phyloP scores from a whole-genome alignment of 2,113 vertebrate species.

The Pelecanoides urinatrix region DNA sequence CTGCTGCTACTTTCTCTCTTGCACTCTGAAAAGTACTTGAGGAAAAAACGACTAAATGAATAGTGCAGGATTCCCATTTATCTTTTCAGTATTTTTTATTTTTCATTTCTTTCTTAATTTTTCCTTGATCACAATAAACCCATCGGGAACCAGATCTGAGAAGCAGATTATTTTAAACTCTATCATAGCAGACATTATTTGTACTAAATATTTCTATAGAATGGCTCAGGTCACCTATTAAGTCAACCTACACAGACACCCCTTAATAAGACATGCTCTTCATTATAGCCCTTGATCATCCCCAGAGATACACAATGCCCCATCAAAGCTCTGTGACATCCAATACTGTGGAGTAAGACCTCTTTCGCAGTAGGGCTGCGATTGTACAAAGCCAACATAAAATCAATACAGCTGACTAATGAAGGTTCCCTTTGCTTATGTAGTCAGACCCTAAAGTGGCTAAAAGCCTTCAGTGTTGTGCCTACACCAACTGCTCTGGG shows the following conservation, averaged over 20 bases:
- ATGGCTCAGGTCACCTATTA: neutral
- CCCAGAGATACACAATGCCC: neutral
- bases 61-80: neutral
- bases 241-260: neutral
- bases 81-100: neutral
- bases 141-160: neutral
- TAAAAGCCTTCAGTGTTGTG: neutral
- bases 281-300: conserved; percentile 8
- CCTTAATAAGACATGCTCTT: conserved; percentile 3
- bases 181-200: neutral
- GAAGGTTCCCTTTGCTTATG: neutral
- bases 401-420: conserved; percentile 39
- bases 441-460: neutral
- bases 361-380: neutral
- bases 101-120: neutral
- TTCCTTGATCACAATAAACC: neutral
- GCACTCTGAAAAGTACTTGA: neutral
- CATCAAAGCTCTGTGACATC: conserved; percentile 17
- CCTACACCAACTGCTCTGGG: neutral
- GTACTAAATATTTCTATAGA: neutral
- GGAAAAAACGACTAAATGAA: neutral
- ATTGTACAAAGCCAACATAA: neutral
- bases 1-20: neutral
- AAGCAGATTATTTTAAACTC: neutral
- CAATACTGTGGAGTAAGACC: neutral